phyloP scores from a whole-genome alignment of 2,113 vertebrate genomes.

The Etheostoma cragini region DNA sequence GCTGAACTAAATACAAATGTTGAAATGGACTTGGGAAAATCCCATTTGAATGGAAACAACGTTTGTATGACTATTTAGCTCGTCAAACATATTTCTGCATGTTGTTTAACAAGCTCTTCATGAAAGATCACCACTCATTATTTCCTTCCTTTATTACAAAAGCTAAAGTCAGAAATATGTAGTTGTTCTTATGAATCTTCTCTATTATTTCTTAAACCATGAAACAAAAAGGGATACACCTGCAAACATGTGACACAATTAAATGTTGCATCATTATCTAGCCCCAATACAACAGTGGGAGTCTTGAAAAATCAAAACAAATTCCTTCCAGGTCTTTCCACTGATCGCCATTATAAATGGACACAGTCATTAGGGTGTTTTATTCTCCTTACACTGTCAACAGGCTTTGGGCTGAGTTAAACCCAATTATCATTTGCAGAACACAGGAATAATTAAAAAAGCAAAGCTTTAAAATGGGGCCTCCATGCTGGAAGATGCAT shows the following conservation, averaged over 20 bases:
- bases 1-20: not conserved
- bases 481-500: conserved; percentile 78
- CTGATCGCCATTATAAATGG: conserved; percentile 65
- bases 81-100: not conserved
- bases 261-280: conserved; percentile 26
- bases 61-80: not conserved
- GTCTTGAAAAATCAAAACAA: conserved; percentile 39
- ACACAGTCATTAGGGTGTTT: conserved; percentile 70
- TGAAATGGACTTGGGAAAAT: not conserved
- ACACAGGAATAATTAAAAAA: conserved; percentile 80
- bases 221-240: not conserved
- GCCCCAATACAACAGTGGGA: conserved; percentile 28
- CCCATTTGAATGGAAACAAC: not conserved
- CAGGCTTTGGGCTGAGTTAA: conserved; percentile 69
- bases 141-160: not conserved
- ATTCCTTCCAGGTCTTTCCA: conserved; percentile 15
- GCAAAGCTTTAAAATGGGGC: conserved; percentile 70
- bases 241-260: conserved; percentile 24
- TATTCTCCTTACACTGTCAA: conserved; percentile 70
- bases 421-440: conserved; percentile 75
- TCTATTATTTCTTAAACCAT: not conserved
- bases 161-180: not conserved
- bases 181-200: not conserved
- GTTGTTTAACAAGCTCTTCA: not conserved
- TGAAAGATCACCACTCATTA: not conserved